A percentile compares a stretch with the other conserved stretches of the same genome.
Evolutionary conservation across 2,888 invertebrate species (phyloP).

Genomic region (Blomia tropicalis): DNA sequence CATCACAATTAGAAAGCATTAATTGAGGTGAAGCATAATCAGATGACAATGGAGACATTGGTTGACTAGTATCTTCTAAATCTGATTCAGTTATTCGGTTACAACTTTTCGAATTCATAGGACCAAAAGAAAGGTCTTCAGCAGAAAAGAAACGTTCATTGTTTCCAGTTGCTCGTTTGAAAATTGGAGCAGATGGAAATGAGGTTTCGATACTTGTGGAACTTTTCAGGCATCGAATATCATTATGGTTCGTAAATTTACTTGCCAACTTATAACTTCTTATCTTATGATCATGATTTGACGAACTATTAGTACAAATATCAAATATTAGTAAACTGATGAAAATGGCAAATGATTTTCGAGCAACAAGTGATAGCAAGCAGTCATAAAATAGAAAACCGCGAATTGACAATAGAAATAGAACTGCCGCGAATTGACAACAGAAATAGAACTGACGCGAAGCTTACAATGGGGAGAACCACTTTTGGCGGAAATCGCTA

Average conservation of each 20-base stretch:
- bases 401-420: background rate
- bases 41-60: constrained; percentile 7
- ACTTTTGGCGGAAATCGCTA: too few relatives aligned
- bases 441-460: too few relatives aligned
- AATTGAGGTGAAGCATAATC: background rate
- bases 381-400: background rate
- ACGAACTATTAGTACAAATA: too few relatives aligned
- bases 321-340: too few relatives aligned
- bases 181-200: background rate
- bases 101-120: constrained; percentile 2
- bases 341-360: too few relatives aligned
- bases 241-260: too few relatives aligned
- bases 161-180: constrained; percentile 39
- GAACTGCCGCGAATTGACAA: too few relatives aligned
- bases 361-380: too few relatives aligned
- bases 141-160: constrained; percentile 84
- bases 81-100: constrained; percentile 9
- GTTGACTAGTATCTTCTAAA: background rate
- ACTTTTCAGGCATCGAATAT: too few relatives aligned
- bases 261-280: too few relatives aligned
- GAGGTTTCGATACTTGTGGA: background rate
- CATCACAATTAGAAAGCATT: constrained; percentile 8
- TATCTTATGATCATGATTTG: too few relatives aligned
- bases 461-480: too few relatives aligned
- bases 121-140: constrained; percentile 46